Base-by-base conservation (phyloP, 1,140 invertebrate genomes). In the Diprion similis region DNA sequence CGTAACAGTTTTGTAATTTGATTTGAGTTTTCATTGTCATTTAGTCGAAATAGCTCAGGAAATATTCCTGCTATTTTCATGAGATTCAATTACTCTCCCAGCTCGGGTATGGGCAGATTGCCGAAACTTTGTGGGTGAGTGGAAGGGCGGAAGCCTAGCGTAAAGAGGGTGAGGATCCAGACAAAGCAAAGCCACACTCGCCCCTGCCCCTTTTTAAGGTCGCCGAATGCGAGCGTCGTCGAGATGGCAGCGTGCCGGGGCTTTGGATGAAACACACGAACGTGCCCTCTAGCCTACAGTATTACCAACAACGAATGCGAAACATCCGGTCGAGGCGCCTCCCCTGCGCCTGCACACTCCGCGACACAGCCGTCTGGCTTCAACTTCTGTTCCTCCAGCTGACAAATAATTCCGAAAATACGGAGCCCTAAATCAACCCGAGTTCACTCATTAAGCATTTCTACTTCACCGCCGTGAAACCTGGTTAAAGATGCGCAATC, bases 381-480 rank as follows among this genome's bases (percentile, higher is more conserved):
- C 19, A 18, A 19, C 66, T 18, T 68, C 66, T 45, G 18, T 11
- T 68, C 18, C 66, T 18, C 37, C 11, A 13, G 10, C 18, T 68
- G 66, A 68, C 66, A 68, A 68, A 68, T 68, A 68, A 19, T 68
- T 68, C 66, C 66, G 11, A 68, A 68, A 68, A 68, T 68, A 68
- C 66, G 66, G 37, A 45, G 18, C 66, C 66, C 37, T 45, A 59
- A 59, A 59, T 59, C 51, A 59, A 17, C 11, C 51, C n/a, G 51
- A 17, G 51, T 59, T 59, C 51, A 59, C 51, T 59, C 51, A 59
- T 59, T 59, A 59, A 59, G 51, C 11, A 17, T 59, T 59, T 59
- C 51, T 11, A 68, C 15, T 68, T 17, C 19, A 18, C 66, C 66
- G 37, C 13, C 66, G 17, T 18, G 15, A 19, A 19, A 6, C 13